A percentile compares a stretch with the other conserved stretches of the same genome.
Evolutionary conservation across 2,797 vertebrate species (phyloP).

Genomic region (Odontamblyopus rebecca): DNA sequence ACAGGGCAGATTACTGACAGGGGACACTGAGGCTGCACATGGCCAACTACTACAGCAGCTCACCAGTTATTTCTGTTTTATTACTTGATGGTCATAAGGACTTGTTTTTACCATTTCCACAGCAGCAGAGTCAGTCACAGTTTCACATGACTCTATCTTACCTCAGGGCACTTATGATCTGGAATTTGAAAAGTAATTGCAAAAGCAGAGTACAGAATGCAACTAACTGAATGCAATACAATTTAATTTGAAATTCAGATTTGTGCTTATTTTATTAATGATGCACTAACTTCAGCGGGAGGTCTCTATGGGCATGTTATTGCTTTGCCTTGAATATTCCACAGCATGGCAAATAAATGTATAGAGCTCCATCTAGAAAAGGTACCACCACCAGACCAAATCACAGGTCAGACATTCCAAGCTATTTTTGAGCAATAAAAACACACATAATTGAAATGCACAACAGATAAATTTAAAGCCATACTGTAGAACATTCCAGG

Average conservation of each 20-base stretch:
- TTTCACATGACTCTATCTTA: slow-evolving; percentile 60
- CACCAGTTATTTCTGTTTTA: slow-evolving; percentile 47
- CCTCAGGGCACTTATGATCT: slow-evolving; percentile 17
- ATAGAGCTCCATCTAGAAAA: too few relatives aligned
- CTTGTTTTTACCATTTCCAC: slow-evolving; percentile 47
- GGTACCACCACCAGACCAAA: too few relatives aligned
- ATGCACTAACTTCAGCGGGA: too few relatives aligned
- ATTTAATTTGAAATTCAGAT: background rate
- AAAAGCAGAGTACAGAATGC: background rate
- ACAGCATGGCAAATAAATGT: too few relatives aligned
- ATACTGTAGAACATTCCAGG: too few relatives aligned
- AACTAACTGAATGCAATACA: background rate
- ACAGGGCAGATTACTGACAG: slow-evolving; percentile 33
- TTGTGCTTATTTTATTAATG: too few relatives aligned
- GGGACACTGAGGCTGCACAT: slow-evolving; percentile 21
- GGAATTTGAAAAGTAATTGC: slow-evolving; percentile 4
- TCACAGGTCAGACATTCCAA: too few relatives aligned
- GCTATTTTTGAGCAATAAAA: too few relatives aligned
- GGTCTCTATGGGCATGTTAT: too few relatives aligned
- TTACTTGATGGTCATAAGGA: slow-evolving; percentile 54
- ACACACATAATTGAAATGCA: too few relatives aligned
- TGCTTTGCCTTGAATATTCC: too few relatives aligned
- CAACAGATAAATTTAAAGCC: too few relatives aligned
- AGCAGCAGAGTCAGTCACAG: slow-evolving; percentile 43
- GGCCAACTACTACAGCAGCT: slow-evolving; percentile 21